phyloP scores from a whole-genome alignment of 2,797 vertebrate genomes.

The Mionectes olivaceus region DNA sequence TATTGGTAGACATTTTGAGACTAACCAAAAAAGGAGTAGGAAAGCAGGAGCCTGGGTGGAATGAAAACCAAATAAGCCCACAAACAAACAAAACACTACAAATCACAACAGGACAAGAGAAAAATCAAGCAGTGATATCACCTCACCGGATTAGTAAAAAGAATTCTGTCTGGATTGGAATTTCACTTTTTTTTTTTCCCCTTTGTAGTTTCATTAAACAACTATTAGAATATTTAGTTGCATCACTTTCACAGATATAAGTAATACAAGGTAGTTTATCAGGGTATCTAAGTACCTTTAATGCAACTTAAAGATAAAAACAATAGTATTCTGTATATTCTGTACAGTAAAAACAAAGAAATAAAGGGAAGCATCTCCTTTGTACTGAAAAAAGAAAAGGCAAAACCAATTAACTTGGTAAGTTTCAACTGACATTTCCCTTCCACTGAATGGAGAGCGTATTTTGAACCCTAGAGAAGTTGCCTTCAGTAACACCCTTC shows the following conservation, averaged over 20 bases:
- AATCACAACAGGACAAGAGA: constrained; percentile 41
- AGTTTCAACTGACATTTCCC: not conserved
- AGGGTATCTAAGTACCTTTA: not conserved
- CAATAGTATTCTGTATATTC: not conserved
- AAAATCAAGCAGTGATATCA: not conserved
- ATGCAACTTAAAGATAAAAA: not conserved
- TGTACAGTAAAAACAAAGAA: not conserved
- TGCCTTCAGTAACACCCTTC: not conserved
- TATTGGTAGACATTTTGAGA: not conserved
- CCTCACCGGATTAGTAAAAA: not conserved
- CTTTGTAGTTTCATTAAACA: not conserved
- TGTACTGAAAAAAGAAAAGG: not conserved
- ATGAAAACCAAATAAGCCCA: constrained; percentile 8
- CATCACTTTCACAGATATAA: not conserved
- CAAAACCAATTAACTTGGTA: not conserved
- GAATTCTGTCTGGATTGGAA: constrained; percentile 1
- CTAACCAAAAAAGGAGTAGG: not conserved
- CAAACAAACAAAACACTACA: constrained; percentile 54
- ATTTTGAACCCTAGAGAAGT: not conserved
- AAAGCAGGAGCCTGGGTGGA: not conserved
- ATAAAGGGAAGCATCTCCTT: not conserved
- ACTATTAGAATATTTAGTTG: not conserved
- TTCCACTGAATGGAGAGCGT: not conserved
- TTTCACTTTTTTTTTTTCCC: not conserved
- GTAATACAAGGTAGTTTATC: too few relatives aligned